Conservation (phyloP, 1,140 invertebrate species). For the Linepithema humile region DNA sequence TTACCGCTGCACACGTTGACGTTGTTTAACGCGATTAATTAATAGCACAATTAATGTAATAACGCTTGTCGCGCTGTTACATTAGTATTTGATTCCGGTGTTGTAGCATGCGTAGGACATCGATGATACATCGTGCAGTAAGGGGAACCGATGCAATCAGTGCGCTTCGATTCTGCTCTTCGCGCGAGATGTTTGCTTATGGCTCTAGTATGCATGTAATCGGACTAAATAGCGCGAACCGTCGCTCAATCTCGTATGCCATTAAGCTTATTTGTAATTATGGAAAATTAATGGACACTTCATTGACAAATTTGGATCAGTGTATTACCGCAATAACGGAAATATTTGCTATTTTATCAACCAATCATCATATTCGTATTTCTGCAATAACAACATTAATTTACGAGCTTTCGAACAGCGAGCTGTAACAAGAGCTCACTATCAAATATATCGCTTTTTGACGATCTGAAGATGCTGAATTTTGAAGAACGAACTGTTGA, state of each 20-base stretch:
- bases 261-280: constrained; percentile 52
- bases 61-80: not conserved
- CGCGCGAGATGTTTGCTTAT: constrained; percentile 49
- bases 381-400: not conserved
- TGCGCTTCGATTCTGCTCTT: constrained; percentile 40
- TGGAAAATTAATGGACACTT: constrained; percentile 46
- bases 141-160: constrained; percentile 38
- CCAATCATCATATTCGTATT: not conserved
- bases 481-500: not conserved
- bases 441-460: not conserved
- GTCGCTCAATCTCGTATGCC: not conserved
- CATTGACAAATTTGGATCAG: constrained; percentile 26
- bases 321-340: constrained; percentile 1
- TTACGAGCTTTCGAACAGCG: not conserved
- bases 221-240: constrained; percentile 36
- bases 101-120: not conserved
- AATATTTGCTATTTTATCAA: not conserved
- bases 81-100: constrained; percentile 32
- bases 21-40: constrained; percentile 36
- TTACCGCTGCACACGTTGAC: not conserved
- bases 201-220: constrained; percentile 18
- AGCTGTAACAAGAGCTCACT: not conserved
- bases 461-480: not conserved
- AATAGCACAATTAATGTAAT: constrained; percentile 35
- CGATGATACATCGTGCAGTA: constrained; percentile 1